Conservation (phyloP, 2,113 vertebrate genomes). For the Suricata suricatta region DNA sequence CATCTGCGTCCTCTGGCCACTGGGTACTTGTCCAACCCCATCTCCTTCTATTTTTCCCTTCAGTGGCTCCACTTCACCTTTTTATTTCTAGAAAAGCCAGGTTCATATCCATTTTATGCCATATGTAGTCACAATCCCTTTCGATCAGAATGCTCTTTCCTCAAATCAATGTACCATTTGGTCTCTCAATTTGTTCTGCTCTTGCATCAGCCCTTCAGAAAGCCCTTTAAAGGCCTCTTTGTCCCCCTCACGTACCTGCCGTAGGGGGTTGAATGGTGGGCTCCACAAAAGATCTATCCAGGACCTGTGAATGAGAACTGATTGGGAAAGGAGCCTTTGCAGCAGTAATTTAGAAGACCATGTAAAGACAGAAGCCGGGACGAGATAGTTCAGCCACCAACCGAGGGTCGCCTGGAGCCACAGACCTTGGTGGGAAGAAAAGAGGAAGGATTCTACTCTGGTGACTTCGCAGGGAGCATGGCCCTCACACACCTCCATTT, state of each 20-base stretch:
- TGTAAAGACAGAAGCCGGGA: neutral
- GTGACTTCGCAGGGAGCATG: fast-evolving
- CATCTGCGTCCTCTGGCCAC: neutral
- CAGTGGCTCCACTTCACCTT: neutral
- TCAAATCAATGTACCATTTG: neutral
- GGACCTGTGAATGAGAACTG: neutral
- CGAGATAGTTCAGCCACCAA: fast-evolving
- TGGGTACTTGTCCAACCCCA: neutral
- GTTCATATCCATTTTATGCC: neutral
- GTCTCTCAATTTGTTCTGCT: neutral
- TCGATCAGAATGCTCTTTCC: neutral
- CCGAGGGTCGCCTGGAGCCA: neutral
- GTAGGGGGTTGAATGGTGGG: no score
- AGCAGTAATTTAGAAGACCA: neutral
- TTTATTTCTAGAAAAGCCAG: neutral
- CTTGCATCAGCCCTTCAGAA: neutral
- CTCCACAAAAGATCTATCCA: fast-evolving
- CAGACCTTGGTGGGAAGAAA: neutral
- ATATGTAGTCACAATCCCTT: neutral
- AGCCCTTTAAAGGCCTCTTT: neutral
- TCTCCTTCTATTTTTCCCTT: neutral
- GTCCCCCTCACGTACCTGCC: neutral
- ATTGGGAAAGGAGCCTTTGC: neutral
- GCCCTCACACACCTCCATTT: neutral
- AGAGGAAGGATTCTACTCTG: neutral